Evolutionary conservation across 2,797 vertebrate genomes (phyloP), one percentile per base, ranked within the genome.

Genomic region (Chloroceryle amazona): DNA sequence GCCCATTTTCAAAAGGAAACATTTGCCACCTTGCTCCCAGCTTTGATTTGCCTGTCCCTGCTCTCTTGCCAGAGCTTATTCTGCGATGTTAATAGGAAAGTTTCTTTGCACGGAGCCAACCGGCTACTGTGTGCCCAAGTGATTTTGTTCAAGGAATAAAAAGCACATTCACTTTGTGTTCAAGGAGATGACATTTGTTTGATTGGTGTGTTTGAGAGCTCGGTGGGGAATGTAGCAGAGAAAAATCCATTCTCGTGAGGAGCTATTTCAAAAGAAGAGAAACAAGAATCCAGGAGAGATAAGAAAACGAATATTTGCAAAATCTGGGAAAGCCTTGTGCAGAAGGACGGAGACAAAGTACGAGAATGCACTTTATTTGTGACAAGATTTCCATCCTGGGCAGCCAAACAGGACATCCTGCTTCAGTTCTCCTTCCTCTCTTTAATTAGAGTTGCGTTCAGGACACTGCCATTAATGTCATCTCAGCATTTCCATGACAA

Each of bases 361-460:
- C 51, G 58, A 93, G 80, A 94, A 89, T 71, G 86, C 76, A 80
- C 92, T 97, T 97, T 94, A 96, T 93, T 94, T 96, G 97, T 97
- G 96, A 97, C 95, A 95, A 91, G 97, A 93, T 98, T 98, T 98
- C 97, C 98, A 98, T 94, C 95, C 97, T 93, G 97, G 96, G 95
- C 95, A 91, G 97, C 97, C 98, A 98, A 98, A 98, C 98, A 98
- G 98, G 98, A 99, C 97, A 96, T 98, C 98, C 98, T 98, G 97
- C 95, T 83, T 98, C 92, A 96, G 88, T 96, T 97, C 97, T 96
- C 97, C 92, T 97, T 98, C 96, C 96, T 96, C 94, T 96, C 93
- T 95, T 95, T 96, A 94, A 97, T 97, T 96, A 96, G 93, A 91
- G 78, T 11, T 86, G 89, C 1, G 93, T 80, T 68, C 72, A 22